Evolutionary conservation across 2,888 invertebrate genomes (phyloP).

Genomic region (Callosobruchus maculatus): DNA sequence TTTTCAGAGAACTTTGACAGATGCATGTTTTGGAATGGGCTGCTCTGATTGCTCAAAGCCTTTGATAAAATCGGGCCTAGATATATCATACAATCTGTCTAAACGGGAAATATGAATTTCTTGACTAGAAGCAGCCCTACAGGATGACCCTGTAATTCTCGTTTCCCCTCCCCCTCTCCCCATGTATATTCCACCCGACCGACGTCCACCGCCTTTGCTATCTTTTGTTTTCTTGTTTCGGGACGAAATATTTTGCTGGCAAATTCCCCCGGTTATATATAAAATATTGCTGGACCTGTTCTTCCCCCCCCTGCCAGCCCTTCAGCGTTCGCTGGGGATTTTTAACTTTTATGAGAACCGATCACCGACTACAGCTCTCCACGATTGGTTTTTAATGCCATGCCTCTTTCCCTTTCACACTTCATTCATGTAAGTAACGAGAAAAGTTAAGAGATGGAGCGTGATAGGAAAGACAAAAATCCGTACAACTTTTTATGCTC

Average conservation of each 20-base stretch:
- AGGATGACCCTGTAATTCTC: neutral
- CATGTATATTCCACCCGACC: conserved; percentile 13
- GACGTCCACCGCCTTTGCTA: conserved; percentile 31
- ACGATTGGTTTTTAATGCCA: conserved; percentile 13
- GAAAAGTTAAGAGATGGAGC: neutral
- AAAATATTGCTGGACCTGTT: conserved; percentile 39
- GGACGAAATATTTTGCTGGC: conserved; percentile 41
- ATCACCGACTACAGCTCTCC: conserved; percentile 20
- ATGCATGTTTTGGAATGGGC: no score
- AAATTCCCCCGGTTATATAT: conserved; percentile 44
- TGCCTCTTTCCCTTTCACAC: conserved; percentile 4
- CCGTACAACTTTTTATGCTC: no score
- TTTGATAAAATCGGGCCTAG: no score
- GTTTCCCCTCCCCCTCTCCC: neutral
- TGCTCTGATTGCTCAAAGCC: no score
- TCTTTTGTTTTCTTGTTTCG: conserved; percentile 39
- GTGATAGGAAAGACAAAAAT: neutral
- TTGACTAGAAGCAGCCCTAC: neutral
- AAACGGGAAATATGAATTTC: no score
- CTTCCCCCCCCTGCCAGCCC: conserved; percentile 8
- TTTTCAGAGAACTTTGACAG: no score
- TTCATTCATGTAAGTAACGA: neutral
- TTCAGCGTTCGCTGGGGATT: conserved; percentile 22
- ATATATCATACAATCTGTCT: no score
- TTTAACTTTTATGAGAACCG: conserved; percentile 32